Evolutionary conservation across 2,888 invertebrate species (phyloP).

Genomic region (Phortica magna): DNA sequence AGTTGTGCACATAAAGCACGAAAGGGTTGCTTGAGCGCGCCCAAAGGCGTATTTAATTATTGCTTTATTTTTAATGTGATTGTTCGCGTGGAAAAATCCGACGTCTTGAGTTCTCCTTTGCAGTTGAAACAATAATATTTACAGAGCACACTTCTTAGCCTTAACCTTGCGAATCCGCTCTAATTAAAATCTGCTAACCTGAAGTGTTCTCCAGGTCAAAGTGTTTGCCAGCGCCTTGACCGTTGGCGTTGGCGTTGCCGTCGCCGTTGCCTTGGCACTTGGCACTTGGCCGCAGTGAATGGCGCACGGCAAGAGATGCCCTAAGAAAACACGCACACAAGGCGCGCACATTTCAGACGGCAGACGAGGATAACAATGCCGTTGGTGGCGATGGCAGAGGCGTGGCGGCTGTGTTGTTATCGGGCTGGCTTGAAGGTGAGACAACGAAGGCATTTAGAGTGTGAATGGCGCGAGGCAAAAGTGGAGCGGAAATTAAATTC

Average conservation of each 20-base stretch:
- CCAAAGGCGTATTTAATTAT: neutral
- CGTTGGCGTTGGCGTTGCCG: neutral
- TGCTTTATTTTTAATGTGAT: conserved; percentile 16
- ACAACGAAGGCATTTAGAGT: neutral
- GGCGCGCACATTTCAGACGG: too few relatives aligned
- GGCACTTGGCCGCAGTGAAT: conserved; percentile 10
- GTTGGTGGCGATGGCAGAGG: neutral
- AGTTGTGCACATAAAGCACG: neutral
- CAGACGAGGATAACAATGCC: neutral
- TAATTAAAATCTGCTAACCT: conserved; percentile 33
- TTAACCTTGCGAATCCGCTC: conserved; percentile 29
- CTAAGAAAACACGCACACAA: conserved; percentile 12
- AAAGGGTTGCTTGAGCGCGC: neutral
- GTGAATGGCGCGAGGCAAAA: neutral
- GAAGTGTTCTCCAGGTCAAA: conserved; percentile 6
- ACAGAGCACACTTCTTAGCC: neutral
- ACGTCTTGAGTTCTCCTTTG: neutral
- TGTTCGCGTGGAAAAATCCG: conserved; percentile 1
- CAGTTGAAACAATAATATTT: conserved; percentile 1
- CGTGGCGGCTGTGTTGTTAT: neutral
- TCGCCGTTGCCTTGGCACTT: neutral
- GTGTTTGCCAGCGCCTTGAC: conserved; percentile 7
- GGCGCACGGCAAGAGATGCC: neutral
- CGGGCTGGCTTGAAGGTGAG: neutral
- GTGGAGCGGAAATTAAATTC: conserved; percentile 26